Percentiles rank a stretch among this genome's conserved stretches.
phyloP scores from a whole-genome alignment of 2,797 vertebrate species.

The Allenopithecus nigroviridis region DNA sequence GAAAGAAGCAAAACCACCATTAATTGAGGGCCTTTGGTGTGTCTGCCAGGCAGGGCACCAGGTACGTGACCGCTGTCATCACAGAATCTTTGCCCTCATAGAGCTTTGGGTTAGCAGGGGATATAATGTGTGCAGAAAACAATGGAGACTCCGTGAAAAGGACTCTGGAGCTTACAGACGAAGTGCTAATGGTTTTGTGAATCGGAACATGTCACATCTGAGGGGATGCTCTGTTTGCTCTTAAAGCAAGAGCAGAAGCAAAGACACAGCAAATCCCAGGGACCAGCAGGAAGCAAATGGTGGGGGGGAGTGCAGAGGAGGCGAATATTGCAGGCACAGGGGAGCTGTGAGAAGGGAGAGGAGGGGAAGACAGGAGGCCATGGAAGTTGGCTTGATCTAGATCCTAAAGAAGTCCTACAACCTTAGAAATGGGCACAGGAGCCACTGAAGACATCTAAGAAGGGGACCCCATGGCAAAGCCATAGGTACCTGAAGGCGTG shows the following conservation, averaged over 20 bases:
- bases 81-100: background rate
- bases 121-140: background rate
- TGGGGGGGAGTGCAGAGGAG: accelerated
- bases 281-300: background rate
- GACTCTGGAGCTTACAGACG: accelerated
- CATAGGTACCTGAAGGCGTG: background rate
- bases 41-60: background rate
- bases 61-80: background rate
- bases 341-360: background rate
- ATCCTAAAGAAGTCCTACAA: background rate
- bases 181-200: background rate
- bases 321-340: accelerated
- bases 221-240: background rate
- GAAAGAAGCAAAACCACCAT: background rate
- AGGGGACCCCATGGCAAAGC: background rate
- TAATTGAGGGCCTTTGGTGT: background rate
- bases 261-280: background rate
- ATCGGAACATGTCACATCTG: background rate
- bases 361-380: background rate
- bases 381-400: background rate
- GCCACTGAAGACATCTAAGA: background rate
- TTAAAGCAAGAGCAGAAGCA: background rate
- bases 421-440: background rate
- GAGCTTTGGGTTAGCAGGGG: background rate
- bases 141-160: background rate